Base-by-base conservation (phyloP, 2,888 invertebrate species). In the Ecliptopera silaceata region DNA sequence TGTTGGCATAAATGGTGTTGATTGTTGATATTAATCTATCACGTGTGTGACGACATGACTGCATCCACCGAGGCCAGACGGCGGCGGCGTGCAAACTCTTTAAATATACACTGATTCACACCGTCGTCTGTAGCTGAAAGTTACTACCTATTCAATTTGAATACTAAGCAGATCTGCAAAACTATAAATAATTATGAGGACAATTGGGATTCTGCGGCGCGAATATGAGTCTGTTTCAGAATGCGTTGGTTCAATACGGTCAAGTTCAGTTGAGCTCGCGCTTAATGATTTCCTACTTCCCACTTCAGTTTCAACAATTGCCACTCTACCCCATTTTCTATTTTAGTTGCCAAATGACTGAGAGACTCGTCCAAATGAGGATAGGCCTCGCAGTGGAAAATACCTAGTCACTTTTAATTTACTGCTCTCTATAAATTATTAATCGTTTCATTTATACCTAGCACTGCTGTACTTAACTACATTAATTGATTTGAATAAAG, bases 21-120 rank as follows among this genome's bases (percentile, higher is more conserved):
- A 69, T 72, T 75, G 74, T 81, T 78, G 75, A 77, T 74, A 72
- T 72, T n/a, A 79, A 79, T 80, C 73, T 75, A 77, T 79, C 74
- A 77, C 67, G 67, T 61, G 63, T 54, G 69, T 79, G 80, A 80
- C 77, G 79, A 77, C 78, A 77, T 62, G 56, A 51, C 65, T 67
- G 72, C 72, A 69, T 45, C 64, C 50, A 53, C 48, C 73, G 74
- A 77, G 77, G 78, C 72, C 79, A 80, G 75, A 73, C 77, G 22
- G 12, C 41, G 39, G 20, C 39, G 65, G 66, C 59, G 48, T 46
- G 65, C 60, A 53, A 62, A 65, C 58, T 64, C 48, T 62, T 59
- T 63, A 56, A 53, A 61, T 64, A 63, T 48, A 67, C 62, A 64
- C 56, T 59, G 56, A 64, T 55, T 66, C 63, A 63, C 49, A 44